Evolutionary conservation across 1,140 invertebrate species (phyloP).

Genomic region (Tigriopus japonicus): DNA sequence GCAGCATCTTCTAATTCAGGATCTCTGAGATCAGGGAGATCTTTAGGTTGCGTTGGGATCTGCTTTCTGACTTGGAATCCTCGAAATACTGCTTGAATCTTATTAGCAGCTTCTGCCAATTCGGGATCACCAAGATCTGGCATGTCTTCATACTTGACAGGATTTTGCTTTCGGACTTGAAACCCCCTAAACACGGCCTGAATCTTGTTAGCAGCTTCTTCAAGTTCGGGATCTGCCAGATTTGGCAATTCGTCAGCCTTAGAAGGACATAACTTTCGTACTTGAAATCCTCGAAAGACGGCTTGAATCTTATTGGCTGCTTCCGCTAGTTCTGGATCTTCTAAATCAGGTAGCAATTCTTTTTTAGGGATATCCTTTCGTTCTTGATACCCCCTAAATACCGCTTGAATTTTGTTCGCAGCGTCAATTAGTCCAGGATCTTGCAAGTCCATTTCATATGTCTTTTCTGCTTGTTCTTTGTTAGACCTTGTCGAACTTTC

Average conservation of each 20-base stretch:
- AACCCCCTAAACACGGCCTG: conserved; percentile 10
- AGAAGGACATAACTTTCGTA: too few relatives aligned
- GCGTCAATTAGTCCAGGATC: neutral
- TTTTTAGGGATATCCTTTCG: neutral
- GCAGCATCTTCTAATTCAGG: neutral
- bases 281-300: too few relatives aligned
- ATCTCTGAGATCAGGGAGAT: conserved; percentile 2
- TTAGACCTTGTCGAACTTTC: neutral
- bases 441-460: neutral
- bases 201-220: neutral
- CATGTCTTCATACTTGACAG: neutral
- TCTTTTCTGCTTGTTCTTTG: neutral
- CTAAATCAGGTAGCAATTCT: too few relatives aligned
- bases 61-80: conserved; percentile 6
- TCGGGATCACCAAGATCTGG: conserved; percentile 10
- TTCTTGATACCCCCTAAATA: conserved; percentile 4
- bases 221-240: neutral
- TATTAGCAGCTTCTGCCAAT: conserved; percentile 5
- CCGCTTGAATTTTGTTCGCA: conserved; percentile 4
- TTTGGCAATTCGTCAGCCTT: too few relatives aligned
- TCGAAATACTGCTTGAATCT: conserved; percentile 13
- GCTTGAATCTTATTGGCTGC: neutral
- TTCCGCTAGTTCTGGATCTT: neutral
- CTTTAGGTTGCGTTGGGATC: neutral
- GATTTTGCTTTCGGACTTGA: neutral